phyloP scores from a whole-genome alignment of 2,113 vertebrate genomes.

The Misgurnus anguillicaudatus region DNA sequence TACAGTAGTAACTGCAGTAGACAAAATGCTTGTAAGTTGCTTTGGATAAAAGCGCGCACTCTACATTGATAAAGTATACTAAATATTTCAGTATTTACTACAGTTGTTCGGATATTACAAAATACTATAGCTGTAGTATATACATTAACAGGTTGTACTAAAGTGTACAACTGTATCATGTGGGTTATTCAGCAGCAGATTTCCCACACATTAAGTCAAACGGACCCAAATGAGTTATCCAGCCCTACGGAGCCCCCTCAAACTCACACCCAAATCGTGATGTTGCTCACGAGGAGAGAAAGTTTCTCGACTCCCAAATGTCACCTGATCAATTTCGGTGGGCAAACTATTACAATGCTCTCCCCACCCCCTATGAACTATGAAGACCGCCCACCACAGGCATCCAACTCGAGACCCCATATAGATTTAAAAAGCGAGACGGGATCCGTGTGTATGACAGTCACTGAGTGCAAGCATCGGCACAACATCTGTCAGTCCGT shows the following conservation, averaged over 20 bases:
- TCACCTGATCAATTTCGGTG: conserved; percentile 81
- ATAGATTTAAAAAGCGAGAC: conserved; percentile 91
- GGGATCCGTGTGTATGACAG: conserved; percentile 83
- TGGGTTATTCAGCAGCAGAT: not conserved
- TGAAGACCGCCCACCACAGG: conserved; percentile 88
- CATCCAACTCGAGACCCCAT: conserved; percentile 79
- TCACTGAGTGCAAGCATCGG: conserved; percentile 81
- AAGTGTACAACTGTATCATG: too few species aligned
- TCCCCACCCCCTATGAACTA: conserved; percentile 80
- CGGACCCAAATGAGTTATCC: conserved; percentile 10
- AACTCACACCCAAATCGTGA: not conserved
- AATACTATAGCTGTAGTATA: too few species aligned
- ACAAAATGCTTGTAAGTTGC: too few species aligned
- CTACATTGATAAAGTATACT: too few species aligned
- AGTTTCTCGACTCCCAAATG: conserved; percentile 65
- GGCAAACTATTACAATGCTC: conserved; percentile 76
- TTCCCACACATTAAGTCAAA: not conserved
- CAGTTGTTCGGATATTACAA: too few species aligned
- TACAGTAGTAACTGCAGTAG: too few species aligned
- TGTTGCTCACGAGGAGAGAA: conserved; percentile 21
- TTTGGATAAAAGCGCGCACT: too few species aligned
- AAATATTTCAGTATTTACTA: too few species aligned
- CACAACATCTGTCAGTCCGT: conserved; percentile 50
- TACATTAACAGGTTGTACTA: too few species aligned
- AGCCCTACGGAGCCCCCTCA: not conserved